Conservation (phyloP, 2,113 vertebrate genomes). For the Phyllostomus hastatus region DNA sequence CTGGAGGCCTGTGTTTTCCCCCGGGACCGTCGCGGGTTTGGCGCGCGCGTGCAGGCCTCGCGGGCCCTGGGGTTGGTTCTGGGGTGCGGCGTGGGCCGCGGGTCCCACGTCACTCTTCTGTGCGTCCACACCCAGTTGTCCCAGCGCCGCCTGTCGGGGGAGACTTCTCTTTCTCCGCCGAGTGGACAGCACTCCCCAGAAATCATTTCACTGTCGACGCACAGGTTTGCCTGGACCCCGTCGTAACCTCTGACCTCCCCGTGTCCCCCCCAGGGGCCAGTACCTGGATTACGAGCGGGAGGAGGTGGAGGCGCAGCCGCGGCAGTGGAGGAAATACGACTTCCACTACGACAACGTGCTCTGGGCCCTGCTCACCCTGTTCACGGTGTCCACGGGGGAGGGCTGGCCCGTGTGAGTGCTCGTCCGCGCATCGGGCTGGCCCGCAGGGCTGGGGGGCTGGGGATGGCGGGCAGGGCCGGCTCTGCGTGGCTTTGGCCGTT, state of each 20-base stretch:
- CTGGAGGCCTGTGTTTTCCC: background rate
- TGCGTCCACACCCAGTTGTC: background rate
- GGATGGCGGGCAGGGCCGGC: background rate
- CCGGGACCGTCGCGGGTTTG: background rate
- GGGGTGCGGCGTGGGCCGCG: fast-evolving
- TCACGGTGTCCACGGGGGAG: slow-evolving; percentile 97
- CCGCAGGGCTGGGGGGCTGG: background rate
- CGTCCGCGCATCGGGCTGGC: fast-evolving
- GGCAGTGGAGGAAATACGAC: slow-evolving; percentile 95
- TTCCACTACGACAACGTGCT: slow-evolving; percentile 98
- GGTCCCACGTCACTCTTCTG: too few species aligned
- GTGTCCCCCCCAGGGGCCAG: slow-evolving; percentile 85
- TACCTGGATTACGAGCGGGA: slow-evolving; percentile 95
- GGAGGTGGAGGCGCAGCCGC: slow-evolving; percentile 89
- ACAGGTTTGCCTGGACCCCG: fast-evolving
- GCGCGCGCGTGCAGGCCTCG: background rate
- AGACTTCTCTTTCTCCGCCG: background rate
- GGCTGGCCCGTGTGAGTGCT: slow-evolving; percentile 96
- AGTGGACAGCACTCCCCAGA: too few species aligned
- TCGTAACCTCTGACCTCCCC: background rate
- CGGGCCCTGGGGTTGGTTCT: background rate
- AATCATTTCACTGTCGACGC: fast-evolving
- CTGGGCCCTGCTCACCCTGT: slow-evolving; percentile 96
- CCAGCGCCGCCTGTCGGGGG: fast-evolving
- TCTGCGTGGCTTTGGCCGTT: too few species aligned